phyloP scores from a whole-genome alignment of 37 sponge, comb jelly and placozoan species.

The Diacarnus erythraeanus region DNA sequence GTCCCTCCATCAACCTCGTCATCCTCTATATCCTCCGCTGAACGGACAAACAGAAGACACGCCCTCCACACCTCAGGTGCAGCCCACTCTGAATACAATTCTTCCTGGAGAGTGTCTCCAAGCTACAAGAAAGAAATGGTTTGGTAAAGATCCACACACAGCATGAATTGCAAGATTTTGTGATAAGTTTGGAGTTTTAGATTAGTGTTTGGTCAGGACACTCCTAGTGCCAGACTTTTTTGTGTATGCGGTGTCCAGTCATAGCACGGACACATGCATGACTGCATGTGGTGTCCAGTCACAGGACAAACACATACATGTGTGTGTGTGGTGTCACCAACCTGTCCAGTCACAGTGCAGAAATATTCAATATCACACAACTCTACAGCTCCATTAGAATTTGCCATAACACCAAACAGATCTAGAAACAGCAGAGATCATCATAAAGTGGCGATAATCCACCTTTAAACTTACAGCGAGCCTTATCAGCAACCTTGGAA shows the following conservation, averaged over 20 bases:
- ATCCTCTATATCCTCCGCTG: slow-evolving; percentile 36
- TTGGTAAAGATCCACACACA: too few species aligned
- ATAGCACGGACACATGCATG: too few species aligned
- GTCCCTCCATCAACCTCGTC: slow-evolving; percentile 36
- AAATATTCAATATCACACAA: slow-evolving; percentile 5
- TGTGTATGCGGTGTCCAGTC: too few species aligned
- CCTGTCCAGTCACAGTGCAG: slow-evolving; percentile 12
- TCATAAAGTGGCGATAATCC: neutral
- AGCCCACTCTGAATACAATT: neutral
- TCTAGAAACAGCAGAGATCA: slow-evolving; percentile 14
- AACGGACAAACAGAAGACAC: slow-evolving; percentile 36
- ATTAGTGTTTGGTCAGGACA: too few species aligned
- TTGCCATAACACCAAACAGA: slow-evolving; percentile 43
- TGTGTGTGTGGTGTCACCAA: neutral
- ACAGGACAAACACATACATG: too few species aligned
- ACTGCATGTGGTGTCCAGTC: too few species aligned
- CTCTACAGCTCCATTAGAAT: slow-evolving; percentile 23
- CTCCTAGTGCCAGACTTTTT: too few species aligned
- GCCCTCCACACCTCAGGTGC: slow-evolving; percentile 17
- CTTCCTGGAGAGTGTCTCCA: slow-evolving; percentile 21
- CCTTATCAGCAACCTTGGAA: slow-evolving; percentile 31
- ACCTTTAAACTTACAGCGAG: slow-evolving; percentile 36
- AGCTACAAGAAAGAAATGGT: neutral
- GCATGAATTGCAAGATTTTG: too few species aligned
- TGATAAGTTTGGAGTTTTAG: too few species aligned